Conservation (phyloP, 2,797 vertebrate species). For the Acanthis flammea region DNA sequence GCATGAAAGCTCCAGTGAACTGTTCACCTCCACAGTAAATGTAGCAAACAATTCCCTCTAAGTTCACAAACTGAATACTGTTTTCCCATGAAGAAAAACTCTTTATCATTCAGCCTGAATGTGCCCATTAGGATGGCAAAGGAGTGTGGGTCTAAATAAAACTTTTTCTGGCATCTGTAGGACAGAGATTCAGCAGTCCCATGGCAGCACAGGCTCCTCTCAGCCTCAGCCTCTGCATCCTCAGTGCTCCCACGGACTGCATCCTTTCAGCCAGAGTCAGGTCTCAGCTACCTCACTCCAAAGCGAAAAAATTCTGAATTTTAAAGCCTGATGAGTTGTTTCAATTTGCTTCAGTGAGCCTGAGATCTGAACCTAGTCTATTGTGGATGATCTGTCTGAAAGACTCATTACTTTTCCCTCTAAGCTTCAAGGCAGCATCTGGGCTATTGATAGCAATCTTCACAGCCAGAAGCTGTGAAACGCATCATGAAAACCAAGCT, state of each 20-base stretch:
- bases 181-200: neutral
- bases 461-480: conserved; percentile 20
- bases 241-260: neutral
- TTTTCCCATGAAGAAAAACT: conserved; percentile 65
- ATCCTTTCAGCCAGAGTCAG: neutral
- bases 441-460: conserved; percentile 14
- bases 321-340: neutral
- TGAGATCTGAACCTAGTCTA: neutral
- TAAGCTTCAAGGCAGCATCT: neutral
- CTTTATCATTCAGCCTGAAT: conserved; percentile 61
- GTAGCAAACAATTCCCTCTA: conserved; percentile 58
- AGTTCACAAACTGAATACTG: conserved; percentile 49
- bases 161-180: conserved; percentile 5
- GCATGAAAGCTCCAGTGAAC: conserved; percentile 67
- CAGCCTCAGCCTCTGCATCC: neutral
- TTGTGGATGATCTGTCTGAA: neutral
- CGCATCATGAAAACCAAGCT: neutral
- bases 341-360: neutral
- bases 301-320: neutral
- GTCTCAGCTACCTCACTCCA: neutral
- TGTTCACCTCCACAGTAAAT: conserved; percentile 65
- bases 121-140: conserved; percentile 52
- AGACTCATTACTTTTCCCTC: neutral
- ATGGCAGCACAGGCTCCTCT: neutral
- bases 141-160: conserved; percentile 4